These are phyloP conservation scores for Hycleus cichorii DNA, from an alignment of 1,140 invertebrate genomes.

Conservation along the genomic window DNA sequence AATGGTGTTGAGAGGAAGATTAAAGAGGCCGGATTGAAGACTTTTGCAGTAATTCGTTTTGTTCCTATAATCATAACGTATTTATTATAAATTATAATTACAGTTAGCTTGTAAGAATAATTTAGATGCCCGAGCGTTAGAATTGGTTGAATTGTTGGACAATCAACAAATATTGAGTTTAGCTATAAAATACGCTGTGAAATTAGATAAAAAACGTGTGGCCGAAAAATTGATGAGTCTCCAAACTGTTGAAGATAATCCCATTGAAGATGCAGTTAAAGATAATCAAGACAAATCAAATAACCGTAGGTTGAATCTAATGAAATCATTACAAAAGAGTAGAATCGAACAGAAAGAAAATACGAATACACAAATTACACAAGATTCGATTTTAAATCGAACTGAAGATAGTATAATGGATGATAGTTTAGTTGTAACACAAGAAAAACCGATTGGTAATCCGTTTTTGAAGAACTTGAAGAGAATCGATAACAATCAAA, in stretches of 20 bases:
- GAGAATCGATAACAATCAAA: not conserved
- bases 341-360: not conserved
- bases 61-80: conserved; percentile 7
- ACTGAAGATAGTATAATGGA: not conserved
- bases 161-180: conserved; percentile 69
- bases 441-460: conserved; percentile 7
- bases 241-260: not conserved
- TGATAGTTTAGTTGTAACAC: not conserved
- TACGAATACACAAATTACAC: not conserved
- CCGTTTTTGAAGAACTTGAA: conserved; percentile 27
- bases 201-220: conserved; percentile 65
- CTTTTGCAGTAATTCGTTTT: conserved; percentile 70
- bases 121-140: conserved; percentile 76
- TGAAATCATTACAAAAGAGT: not conserved
- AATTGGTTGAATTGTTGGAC: conserved; percentile 77
- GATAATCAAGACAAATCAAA: too few species aligned
- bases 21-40: conserved; percentile 74
- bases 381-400: not conserved
- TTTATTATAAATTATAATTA: conserved; percentile 28
- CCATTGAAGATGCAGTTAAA: not conserved
- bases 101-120: conserved; percentile 76
- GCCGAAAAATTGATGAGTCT: conserved; percentile 58
- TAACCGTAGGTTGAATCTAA: not conserved
- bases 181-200: conserved; percentile 79
- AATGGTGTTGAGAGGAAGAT: conserved; percentile 56